A percentile compares a stretch with the other conserved stretches of the same genome.
phyloP scores from a whole-genome alignment of 2,888 invertebrate species.

The Eulithis testata region DNA sequence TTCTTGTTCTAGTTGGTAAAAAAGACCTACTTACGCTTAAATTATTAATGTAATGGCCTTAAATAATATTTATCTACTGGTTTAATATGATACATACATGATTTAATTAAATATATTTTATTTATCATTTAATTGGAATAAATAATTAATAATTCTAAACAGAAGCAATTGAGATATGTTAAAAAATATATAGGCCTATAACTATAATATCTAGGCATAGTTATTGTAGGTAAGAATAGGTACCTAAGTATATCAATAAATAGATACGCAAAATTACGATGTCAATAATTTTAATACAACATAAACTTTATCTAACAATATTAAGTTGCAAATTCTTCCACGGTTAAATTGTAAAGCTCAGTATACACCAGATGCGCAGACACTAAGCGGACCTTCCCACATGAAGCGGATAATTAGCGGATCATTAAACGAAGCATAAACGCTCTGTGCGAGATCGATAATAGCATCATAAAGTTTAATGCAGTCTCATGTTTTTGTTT shows the following conservation, averaged over 20 bases:
- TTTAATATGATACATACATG: no score
- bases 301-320: background rate
- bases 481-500: constrained; percentile 39
- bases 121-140: no score
- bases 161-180: no score
- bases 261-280: background rate
- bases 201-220: background rate
- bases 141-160: no score
- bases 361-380: constrained; percentile 30
- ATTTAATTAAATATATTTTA: no score
- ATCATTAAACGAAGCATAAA: constrained; percentile 68
- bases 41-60: no score
- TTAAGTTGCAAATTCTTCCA: constrained; percentile 27
- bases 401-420: constrained; percentile 63
- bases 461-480: constrained; percentile 58
- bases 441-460: constrained; percentile 63
- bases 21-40: no score
- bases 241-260: no score
- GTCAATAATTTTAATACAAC: background rate
- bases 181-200: no score
- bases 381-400: constrained; percentile 22
- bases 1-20: no score
- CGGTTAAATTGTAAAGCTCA: constrained; percentile 22
- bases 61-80: no score
- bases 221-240: background rate